These are phyloP conservation scores for Acleris emargana DNA, from an alignment of 2,888 invertebrate species.

Conservation along the genomic window DNA sequence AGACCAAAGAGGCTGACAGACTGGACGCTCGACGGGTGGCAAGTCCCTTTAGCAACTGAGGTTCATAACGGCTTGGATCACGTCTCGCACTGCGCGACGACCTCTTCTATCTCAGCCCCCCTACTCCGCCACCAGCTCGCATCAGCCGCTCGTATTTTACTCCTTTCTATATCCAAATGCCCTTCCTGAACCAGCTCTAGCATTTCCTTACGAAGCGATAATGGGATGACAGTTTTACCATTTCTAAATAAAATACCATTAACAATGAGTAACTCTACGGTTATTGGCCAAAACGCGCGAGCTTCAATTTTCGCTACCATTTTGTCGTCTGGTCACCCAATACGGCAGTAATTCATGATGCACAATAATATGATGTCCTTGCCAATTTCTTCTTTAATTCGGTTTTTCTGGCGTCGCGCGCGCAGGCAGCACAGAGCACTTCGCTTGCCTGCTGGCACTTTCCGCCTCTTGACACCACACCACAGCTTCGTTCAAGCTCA, in stretches of 20 bases:
- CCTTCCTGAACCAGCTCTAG: conserved; percentile 30
- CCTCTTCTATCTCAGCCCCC: conserved; percentile 21
- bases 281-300: conserved; percentile 1
- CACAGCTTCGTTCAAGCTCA: neutral
- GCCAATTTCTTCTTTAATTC: conserved; percentile 2
- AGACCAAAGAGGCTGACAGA: neutral
- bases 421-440: neutral
- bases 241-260: conserved; percentile 7
- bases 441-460: conserved; percentile 31
- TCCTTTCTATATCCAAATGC: conserved; percentile 29
- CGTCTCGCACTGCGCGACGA: conserved; percentile 24
- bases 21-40: no score
- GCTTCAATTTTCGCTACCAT: neutral
- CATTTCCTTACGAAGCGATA: neutral
- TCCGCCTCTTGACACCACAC: neutral
- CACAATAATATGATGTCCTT: neutral
- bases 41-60: neutral
- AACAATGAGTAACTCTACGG: conserved; percentile 1
- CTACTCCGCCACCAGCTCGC: conserved; percentile 36
- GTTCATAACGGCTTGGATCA: conserved; percentile 11
- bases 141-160: conserved; percentile 31
- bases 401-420: neutral
- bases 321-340: conserved; percentile 6
- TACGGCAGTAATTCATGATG: neutral
- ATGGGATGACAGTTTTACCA: neutral